These are phyloP conservation scores for Trypoxylus dichotomus DNA, from an alignment of 1,140 invertebrate species.

Conservation along the genomic window DNA sequence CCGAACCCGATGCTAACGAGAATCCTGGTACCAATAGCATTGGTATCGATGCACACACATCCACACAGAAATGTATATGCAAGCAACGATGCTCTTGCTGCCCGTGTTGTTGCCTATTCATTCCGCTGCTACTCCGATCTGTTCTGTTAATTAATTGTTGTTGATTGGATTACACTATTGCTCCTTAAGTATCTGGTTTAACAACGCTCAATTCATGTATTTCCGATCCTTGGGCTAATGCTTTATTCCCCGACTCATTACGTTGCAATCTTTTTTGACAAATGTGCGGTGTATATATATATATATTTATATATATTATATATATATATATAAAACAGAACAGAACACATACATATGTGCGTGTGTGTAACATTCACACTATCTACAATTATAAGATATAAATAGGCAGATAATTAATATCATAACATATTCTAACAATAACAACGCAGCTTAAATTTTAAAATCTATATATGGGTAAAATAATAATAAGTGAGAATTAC, in stretches of 20 bases:
- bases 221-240: neutral
- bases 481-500: no score
- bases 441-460: no score
- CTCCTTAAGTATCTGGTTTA: conserved; percentile 16
- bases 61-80: neutral
- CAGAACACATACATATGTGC: no score
- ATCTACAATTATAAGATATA: no score
- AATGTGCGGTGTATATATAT: no score
- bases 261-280: neutral
- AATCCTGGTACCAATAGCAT: conserved; percentile 17
- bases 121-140: conserved; percentile 10
- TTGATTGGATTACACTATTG: conserved; percentile 24
- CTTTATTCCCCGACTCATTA: neutral
- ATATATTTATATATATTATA: no score
- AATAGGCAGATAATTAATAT: no score
- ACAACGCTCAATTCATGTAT: conserved; percentile 11
- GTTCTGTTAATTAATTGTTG: conserved; percentile 27
- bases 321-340: no score
- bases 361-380: no score
- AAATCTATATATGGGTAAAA: no score
- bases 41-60: conserved; percentile 11
- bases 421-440: no score
- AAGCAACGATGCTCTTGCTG: conserved; percentile 8
- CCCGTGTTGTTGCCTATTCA: neutral
- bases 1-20: conserved; percentile 28